Evolutionary conservation across 2,888 invertebrate genomes (phyloP).

Genomic region (Eristalis intricaria): DNA sequence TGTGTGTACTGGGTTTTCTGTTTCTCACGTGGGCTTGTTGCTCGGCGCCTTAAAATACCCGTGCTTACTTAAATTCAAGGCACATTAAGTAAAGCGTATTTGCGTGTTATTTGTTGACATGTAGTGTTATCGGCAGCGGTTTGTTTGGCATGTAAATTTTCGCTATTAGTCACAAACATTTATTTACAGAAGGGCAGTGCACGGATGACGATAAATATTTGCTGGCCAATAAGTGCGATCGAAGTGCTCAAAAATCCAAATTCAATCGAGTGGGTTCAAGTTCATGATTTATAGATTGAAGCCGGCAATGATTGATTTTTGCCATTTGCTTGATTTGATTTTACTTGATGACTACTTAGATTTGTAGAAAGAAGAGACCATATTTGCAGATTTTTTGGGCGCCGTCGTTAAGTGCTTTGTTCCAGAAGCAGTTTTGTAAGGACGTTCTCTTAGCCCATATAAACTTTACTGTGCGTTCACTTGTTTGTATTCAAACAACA

Average conservation of each 20-base stretch:
- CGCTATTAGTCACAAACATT: neutral
- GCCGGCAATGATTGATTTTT: neutral
- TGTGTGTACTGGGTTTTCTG: neutral
- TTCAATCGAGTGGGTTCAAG: neutral
- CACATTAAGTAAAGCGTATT: conserved; percentile 11
- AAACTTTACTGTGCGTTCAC: too few species aligned
- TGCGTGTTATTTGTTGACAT: conserved; percentile 17
- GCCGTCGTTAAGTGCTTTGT: too few species aligned
- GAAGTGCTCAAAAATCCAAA: neutral
- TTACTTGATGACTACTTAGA: too few species aligned
- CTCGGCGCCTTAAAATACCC: neutral
- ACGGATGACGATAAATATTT: neutral
- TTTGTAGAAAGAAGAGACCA: too few species aligned
- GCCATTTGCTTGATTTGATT: neutral
- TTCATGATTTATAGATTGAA: neutral
- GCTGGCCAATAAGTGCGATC: neutral
- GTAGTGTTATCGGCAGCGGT: conserved; percentile 1
- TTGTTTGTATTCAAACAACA: too few species aligned
- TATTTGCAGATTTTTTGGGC: too few species aligned
- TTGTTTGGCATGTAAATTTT: conserved; percentile 11
- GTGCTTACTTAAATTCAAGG: conserved; percentile 3
- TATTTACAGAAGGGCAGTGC: neutral
- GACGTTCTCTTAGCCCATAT: too few species aligned
- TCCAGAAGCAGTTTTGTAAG: too few species aligned
- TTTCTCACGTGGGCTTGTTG: neutral